Conservation (phyloP, 2,888 invertebrate species). For the Laspeyria flexula region DNA sequence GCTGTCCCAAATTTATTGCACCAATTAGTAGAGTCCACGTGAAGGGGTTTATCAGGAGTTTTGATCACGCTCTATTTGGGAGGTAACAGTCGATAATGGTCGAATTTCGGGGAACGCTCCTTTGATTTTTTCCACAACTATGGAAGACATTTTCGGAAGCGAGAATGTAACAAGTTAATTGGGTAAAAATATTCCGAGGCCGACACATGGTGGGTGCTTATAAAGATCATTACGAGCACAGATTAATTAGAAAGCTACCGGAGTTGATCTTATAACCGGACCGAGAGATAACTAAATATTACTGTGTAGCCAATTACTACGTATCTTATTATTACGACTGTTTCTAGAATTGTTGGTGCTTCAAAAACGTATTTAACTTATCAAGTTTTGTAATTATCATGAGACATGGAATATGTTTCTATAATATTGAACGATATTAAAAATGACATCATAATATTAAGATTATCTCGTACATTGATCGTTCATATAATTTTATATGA, state of each 20-base stretch:
- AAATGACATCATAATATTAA: not conserved
- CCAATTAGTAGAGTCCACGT: constrained; percentile 83
- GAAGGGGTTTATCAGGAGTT: constrained; percentile 75
- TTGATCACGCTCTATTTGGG: constrained; percentile 83
- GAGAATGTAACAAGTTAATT: constrained; percentile 85
- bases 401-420: not conserved
- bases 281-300: constrained; percentile 53
- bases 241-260: constrained; percentile 74
- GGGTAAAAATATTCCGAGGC: constrained; percentile 74
- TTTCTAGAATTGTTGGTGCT: constrained; percentile 39
- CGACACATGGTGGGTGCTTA: constrained; percentile 68
- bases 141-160: constrained; percentile 78
- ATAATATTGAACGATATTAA: not conserved
- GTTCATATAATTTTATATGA: no score
- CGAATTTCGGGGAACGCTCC: constrained; percentile 76
- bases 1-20: constrained; percentile 79
- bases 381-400: not conserved
- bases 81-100: constrained; percentile 82
- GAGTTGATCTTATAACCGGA: constrained; percentile 58
- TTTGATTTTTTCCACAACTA: constrained; percentile 65
- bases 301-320: constrained; percentile 47
- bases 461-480: not conserved
- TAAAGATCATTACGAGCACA: constrained; percentile 63
- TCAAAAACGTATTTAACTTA: constrained; percentile 22
- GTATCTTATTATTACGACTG: constrained; percentile 38